phyloP scores from a whole-genome alignment of 2,797 vertebrate species.

The Coreius guichenoti region DNA sequence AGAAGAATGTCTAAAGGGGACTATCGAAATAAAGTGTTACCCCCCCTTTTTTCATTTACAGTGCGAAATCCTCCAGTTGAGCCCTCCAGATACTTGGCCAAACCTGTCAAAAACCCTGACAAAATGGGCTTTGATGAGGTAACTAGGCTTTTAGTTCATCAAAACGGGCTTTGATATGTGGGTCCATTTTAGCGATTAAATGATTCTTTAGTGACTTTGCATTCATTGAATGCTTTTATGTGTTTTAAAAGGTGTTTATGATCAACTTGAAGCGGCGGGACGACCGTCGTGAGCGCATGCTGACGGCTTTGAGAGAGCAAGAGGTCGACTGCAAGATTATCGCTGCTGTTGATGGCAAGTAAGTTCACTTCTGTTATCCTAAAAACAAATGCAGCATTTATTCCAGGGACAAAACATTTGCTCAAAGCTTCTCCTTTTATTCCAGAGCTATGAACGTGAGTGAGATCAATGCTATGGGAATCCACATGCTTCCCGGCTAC shows the following conservation, averaged over 20 bases:
- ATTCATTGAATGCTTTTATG: not conserved
- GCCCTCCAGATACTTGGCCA: constrained; percentile 84
- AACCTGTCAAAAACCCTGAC: constrained; percentile 84
- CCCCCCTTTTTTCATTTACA: constrained; percentile 65
- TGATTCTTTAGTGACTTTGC: not conserved
- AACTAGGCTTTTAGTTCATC: constrained; percentile 47
- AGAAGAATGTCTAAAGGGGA: not conserved
- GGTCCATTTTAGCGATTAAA: not conserved
- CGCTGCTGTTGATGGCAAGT: constrained; percentile 91
- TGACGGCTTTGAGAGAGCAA: constrained; percentile 79
- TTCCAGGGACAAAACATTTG: not conserved
- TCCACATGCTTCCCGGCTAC: constrained; percentile 92
- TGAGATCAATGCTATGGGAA: constrained; percentile 83
- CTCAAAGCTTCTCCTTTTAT: constrained; percentile 3
- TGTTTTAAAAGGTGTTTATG: constrained; percentile 85
- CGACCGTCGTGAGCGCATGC: constrained; percentile 86
- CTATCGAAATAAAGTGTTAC: not conserved
- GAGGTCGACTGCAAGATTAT: constrained; percentile 81
- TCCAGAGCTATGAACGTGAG: constrained; percentile 87
- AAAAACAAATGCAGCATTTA: not conserved
- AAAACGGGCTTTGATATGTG: not conserved
- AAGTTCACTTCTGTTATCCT: constrained; percentile 64
- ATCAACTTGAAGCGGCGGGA: constrained; percentile 85
- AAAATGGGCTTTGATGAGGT: constrained; percentile 99
- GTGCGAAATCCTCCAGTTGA: constrained; percentile 88